Percentiles rank a stretch among this genome's conserved stretches.
These are phyloP conservation scores for Rhyacichthys aspro DNA, from an alignment of 2,797 vertebrate species.

Conservation along the genomic window DNA sequence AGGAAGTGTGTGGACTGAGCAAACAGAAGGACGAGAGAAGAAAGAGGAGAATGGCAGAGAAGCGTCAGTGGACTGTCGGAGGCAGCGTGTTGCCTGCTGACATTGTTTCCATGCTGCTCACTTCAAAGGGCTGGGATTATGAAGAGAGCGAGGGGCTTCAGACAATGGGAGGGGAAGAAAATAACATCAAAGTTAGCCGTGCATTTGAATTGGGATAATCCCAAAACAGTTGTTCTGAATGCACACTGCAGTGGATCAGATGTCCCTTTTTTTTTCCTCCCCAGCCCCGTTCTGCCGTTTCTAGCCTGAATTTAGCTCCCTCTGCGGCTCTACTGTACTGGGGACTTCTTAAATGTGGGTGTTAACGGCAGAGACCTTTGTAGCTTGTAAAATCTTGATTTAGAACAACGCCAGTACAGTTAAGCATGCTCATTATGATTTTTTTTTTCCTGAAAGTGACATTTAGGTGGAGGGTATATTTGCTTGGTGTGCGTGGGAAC, in stretches of 20 bases:
- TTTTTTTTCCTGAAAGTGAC: slow-evolving; percentile 47
- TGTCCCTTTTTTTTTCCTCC: slow-evolving; percentile 56
- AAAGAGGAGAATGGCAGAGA: slow-evolving; percentile 40
- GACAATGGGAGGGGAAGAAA: slow-evolving; percentile 76
- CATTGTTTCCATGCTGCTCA: slow-evolving; percentile 80
- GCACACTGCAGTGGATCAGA: slow-evolving; percentile 70
- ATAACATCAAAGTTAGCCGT: slow-evolving; percentile 81
- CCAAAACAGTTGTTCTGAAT: slow-evolving; percentile 79
- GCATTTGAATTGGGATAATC: slow-evolving; percentile 80
- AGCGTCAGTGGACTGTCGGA: slow-evolving; percentile 70
- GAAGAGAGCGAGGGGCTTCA: slow-evolving; percentile 75
- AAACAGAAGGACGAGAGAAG: slow-evolving; percentile 48
- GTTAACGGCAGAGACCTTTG: slow-evolving; percentile 60
- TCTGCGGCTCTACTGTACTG: slow-evolving; percentile 63
- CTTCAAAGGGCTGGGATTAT: slow-evolving; percentile 81
- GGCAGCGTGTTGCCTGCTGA: slow-evolving; percentile 74
- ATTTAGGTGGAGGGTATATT: slow-evolving; percentile 45
- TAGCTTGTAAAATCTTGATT: slow-evolving; percentile 63
- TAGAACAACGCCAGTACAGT: slow-evolving; percentile 55
- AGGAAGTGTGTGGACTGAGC: slow-evolving; percentile 55
- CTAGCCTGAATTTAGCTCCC: slow-evolving; percentile 63
- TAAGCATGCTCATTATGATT: slow-evolving; percentile 57
- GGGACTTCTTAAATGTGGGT: slow-evolving; percentile 67
- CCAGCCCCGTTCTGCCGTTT: slow-evolving; percentile 61
- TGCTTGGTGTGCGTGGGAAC: slow-evolving; percentile 19